Conservation (phyloP, 2,888 invertebrate species). For the Nomada flava region DNA sequence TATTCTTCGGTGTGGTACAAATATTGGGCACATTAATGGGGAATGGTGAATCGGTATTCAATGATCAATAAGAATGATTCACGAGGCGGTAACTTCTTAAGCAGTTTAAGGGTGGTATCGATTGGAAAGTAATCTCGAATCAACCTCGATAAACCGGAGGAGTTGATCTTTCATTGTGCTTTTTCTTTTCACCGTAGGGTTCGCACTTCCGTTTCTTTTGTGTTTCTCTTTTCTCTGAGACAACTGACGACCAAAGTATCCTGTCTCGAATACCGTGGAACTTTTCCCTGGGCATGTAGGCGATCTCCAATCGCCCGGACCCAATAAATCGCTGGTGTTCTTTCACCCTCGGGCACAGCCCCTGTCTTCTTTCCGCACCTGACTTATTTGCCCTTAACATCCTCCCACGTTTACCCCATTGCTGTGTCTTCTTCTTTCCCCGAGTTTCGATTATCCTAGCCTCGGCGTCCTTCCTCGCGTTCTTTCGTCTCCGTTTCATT, state of each 20-base stretch:
- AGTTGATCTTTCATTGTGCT: slow-evolving; percentile 39
- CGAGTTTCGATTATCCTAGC: slow-evolving; percentile 23
- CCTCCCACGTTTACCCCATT: slow-evolving; percentile 9
- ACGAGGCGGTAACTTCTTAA: background rate
- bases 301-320: slow-evolving; percentile 58
- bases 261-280: slow-evolving; percentile 50
- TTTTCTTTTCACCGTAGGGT: slow-evolving; percentile 14
- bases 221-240: slow-evolving; percentile 14
- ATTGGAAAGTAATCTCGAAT: slow-evolving; percentile 21
- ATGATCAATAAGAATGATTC: background rate
- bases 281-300: slow-evolving; percentile 44
- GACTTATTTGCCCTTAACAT: slow-evolving; percentile 32
- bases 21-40: too few species aligned
- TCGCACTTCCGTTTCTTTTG: slow-evolving; percentile 14
- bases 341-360: slow-evolving; percentile 40
- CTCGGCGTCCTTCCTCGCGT: background rate
- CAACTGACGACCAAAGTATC: slow-evolving; percentile 41
- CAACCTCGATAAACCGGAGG: slow-evolving; percentile 6
- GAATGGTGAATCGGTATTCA: background rate
- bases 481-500: slow-evolving; percentile 14
- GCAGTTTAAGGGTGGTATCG: slow-evolving; percentile 3
- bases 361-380: slow-evolving; percentile 30
- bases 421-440: slow-evolving; percentile 18
- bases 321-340: slow-evolving; percentile 66
- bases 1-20: background rate